Conservation (phyloP, 1,140 invertebrate species). For the Oryctes rhinoceros region DNA sequence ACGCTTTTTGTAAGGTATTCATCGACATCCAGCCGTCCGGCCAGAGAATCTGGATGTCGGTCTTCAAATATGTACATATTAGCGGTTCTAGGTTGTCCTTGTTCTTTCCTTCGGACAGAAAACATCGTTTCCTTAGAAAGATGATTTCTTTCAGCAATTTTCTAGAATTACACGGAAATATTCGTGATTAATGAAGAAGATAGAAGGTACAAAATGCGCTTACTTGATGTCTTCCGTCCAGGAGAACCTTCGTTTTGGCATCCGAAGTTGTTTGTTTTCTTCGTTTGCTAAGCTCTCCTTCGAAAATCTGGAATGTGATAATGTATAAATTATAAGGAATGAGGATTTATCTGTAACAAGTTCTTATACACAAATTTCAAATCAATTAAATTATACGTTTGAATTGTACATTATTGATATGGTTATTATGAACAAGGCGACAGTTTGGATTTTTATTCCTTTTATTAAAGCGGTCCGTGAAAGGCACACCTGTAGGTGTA, state of each 20-base stretch:
- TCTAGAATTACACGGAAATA: slow-evolving; percentile 46
- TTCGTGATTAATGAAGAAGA: no score
- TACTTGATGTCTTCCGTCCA: slow-evolving; percentile 69
- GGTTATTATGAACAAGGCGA: no score
- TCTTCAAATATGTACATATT: slow-evolving; percentile 54
- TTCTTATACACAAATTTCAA: no score
- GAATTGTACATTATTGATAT: no score
- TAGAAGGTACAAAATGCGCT: slow-evolving; percentile 39
- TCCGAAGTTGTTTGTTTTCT: slow-evolving; percentile 61
- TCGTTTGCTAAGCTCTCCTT: slow-evolving; percentile 52
- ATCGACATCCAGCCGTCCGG: slow-evolving; percentile 60
- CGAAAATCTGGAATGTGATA: slow-evolving; percentile 44
- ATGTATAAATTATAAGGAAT: no score
- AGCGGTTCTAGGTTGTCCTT: slow-evolving; percentile 56
- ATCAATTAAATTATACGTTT: no score
- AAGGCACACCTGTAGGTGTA: no score
- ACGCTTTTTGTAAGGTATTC: slow-evolving; percentile 55
- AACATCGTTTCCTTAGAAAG: slow-evolving; percentile 55
- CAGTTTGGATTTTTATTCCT: no score
- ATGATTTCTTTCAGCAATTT: slow-evolving; percentile 57
- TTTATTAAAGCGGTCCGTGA: no score
- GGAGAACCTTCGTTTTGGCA: slow-evolving; percentile 66
- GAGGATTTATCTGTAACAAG: no score
- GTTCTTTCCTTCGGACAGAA: slow-evolving; percentile 55
- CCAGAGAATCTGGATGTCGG: slow-evolving; percentile 56